Evolutionary conservation across 2,888 invertebrate species (phyloP), one percentile per base, ranked within the genome.

Genomic region (Ectobius pallidus): DNA sequence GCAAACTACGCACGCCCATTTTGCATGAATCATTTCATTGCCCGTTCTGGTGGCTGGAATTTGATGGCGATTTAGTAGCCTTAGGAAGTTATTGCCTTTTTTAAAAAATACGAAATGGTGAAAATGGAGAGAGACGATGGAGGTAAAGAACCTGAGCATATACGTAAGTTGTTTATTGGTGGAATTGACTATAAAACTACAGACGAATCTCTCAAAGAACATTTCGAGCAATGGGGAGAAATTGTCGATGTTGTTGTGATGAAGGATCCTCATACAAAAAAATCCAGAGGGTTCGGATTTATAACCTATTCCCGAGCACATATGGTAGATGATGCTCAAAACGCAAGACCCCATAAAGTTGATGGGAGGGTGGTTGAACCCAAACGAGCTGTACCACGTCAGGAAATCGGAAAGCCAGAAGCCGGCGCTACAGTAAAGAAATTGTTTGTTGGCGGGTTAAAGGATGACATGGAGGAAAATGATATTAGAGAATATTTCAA

Each of bases 301-400:
- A 96, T 99, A 70, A 99, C 99, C 6, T 99, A 97, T 82, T 93
- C 95, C 1, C 87, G 92, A 77, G 93, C 96, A 7, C 91, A 92
- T 77, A 96, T 96, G 96, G 95, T 99, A n/a, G 97, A 99, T 84
- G 95, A 95, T 81, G 97, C 98, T 7, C 98, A 98, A 83, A 80
- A 82, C 68, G 83, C 85, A 70, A 80, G 89, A 73, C 89, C 89
- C 9, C 90, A 90, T 78, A 84, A 83, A 73, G 86, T 90, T 71
- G 89, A 89, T 80, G 87, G 86, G 6, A 73, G 96, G 78, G 92
- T 96, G 69, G 97, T 99, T 1, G 99, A 99, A 83, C 96, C 99
- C 0, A 99, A 99, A 83, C 86, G 99, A 77, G 99, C 99, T 39
- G 97, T 98, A 27, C 98, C 98, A 2, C 89, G 96, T 78, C 87